Percentiles rank a stretch among this genome's conserved stretches.
Conservation (phyloP, 2,797 vertebrate genomes). For the Argentina silus region DNA sequence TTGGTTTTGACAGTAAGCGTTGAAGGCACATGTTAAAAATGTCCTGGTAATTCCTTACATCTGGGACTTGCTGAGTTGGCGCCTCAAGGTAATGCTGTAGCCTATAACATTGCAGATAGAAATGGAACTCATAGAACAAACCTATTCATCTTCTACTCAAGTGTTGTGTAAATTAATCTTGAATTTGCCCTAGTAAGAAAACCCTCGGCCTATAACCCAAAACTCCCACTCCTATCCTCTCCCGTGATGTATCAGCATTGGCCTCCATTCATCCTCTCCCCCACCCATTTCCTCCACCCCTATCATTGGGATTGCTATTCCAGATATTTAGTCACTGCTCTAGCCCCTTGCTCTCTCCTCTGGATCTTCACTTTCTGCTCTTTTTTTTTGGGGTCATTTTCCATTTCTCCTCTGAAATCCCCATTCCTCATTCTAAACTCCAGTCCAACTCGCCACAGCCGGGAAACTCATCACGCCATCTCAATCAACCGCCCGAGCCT, state of each 20-base stretch:
- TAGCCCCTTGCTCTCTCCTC: slow-evolving; percentile 57
- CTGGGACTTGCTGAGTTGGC: slow-evolving; percentile 46
- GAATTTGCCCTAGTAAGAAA: background rate
- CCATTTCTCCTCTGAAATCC: slow-evolving; percentile 58
- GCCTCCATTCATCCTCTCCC: slow-evolving; percentile 6
- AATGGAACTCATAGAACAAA: slow-evolving; percentile 26
- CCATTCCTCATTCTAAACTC: slow-evolving; percentile 38
- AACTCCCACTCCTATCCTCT: background rate
- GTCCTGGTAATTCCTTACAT: slow-evolving; percentile 58
- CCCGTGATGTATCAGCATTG: slow-evolving; percentile 31
- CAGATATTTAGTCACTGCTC: slow-evolving; percentile 46
- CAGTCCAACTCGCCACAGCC: slow-evolving; percentile 65
- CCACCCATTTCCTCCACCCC: slow-evolving; percentile 4
- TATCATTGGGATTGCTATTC: slow-evolving; percentile 48
- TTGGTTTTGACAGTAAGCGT: slow-evolving; percentile 71
- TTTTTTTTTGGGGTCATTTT: slow-evolving; percentile 57
- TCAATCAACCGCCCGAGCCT: slow-evolving; percentile 37
- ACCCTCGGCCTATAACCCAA: background rate
- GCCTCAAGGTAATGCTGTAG: slow-evolving; percentile 36
- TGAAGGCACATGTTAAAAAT: slow-evolving; percentile 72
- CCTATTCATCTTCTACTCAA: background rate
- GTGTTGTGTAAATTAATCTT: background rate
- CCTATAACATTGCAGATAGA: slow-evolving; percentile 26
- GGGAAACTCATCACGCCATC: slow-evolving; percentile 69
- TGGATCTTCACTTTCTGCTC: slow-evolving; percentile 42